Conservation (phyloP, 1,140 invertebrate genomes). For the Leptinotarsa undecemlineata region DNA sequence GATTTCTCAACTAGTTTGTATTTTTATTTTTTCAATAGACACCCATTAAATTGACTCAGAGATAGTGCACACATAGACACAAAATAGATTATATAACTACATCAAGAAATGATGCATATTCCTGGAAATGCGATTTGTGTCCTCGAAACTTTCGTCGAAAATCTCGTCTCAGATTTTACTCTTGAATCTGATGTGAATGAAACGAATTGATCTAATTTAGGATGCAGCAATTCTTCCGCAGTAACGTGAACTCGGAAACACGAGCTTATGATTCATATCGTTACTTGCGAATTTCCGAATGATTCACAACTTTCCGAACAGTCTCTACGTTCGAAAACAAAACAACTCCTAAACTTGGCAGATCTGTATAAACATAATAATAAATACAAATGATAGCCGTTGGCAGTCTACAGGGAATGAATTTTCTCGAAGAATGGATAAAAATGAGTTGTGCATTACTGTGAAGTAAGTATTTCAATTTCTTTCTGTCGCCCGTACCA, state of each 20-base stretch:
- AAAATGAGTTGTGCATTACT: conserved; percentile 26
- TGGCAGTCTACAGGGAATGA: background rate
- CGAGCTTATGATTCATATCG: conserved; percentile 1
- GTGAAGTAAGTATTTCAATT: conserved; percentile 23
- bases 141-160: too few species aligned
- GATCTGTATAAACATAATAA: conserved; percentile 18
- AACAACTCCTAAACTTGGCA: conserved; percentile 3
- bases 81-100: too few species aligned
- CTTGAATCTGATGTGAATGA: too few species aligned
- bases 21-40: too few species aligned
- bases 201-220: background rate
- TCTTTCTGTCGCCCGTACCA: conserved; percentile 15
- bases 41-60: too few species aligned
- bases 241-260: background rate
- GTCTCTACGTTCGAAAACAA: background rate
- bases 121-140: too few species aligned
- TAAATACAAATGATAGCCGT: conserved; percentile 10
- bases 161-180: too few species aligned
- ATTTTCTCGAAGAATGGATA: conserved; percentile 20
- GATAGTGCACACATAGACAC: too few species aligned
- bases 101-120: too few species aligned
- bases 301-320: conserved; percentile 5
- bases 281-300: background rate
- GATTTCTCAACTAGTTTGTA: too few species aligned
- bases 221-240: background rate